Evolutionary conservation across 2,888 invertebrate genomes (phyloP).

Genomic region (Isoperla grammatica): DNA sequence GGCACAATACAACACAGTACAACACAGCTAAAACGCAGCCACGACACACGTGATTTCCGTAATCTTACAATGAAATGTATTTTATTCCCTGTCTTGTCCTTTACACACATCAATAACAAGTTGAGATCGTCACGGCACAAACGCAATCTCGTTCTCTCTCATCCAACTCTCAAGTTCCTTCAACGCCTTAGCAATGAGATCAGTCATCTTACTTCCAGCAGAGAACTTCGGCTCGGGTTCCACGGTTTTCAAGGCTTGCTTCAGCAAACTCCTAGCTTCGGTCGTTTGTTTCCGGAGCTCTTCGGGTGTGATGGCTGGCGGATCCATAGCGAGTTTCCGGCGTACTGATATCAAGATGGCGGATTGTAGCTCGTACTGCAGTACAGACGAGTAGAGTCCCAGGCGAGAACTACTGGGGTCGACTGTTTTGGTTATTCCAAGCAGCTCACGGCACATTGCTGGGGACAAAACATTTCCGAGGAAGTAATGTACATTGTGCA

Average conservation of each 20-base stretch:
- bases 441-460: conserved; percentile 42
- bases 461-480: too few relatives aligned
- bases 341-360: conserved; percentile 37
- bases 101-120: background rate
- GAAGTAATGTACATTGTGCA: too few relatives aligned
- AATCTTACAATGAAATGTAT: too few relatives aligned
- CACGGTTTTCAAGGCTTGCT: conserved; percentile 14
- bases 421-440: conserved; percentile 38
- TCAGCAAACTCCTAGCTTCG: conserved; percentile 28
- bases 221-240: conserved; percentile 25
- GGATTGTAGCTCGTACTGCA: conserved; percentile 60
- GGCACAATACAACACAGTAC: too few relatives aligned
- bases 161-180: conserved; percentile 48
- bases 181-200: conserved; percentile 47
- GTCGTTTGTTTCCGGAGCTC: conserved; percentile 30
- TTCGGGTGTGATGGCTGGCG: conserved; percentile 26
- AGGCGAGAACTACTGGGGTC: conserved; percentile 45
- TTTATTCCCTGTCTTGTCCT: too few relatives aligned
- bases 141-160: conserved; percentile 41
- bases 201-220: conserved; percentile 38
- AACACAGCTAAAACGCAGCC: too few relatives aligned
- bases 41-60: too few relatives aligned
- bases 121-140: background rate
- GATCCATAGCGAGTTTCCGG: conserved; percentile 28
- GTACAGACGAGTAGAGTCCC: conserved; percentile 69